Conservation (phyloP, 2,888 invertebrate species). For the Shargacucullia verbasci region DNA sequence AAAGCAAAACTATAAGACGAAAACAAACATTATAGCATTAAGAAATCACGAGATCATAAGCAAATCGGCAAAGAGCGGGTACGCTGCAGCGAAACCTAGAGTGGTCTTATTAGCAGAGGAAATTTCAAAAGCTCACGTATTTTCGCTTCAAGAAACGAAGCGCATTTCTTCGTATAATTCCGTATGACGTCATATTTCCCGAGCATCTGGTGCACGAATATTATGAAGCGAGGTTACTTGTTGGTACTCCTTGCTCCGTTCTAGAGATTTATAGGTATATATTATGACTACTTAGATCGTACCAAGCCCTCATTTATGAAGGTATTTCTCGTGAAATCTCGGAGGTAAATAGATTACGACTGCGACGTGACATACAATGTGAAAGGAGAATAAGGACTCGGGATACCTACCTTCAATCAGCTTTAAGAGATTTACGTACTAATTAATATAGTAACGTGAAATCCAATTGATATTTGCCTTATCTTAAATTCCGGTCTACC, state of each 20-base stretch:
- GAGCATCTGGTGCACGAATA: conserved; percentile 10
- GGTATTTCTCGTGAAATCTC: background rate
- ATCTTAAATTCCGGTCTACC: no score
- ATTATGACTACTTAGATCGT: background rate
- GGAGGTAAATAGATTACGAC: background rate
- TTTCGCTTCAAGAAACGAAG: conserved; percentile 29
- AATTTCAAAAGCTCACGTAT: conserved; percentile 26
- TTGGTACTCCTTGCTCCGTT: background rate
- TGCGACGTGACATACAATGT: no score
- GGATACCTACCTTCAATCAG: no score
- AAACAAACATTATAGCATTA: conserved; percentile 6
- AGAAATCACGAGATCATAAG: conserved; percentile 17
- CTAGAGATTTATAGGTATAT: no score
- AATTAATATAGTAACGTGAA: no score
- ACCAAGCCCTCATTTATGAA: background rate
- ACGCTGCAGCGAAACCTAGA: conserved; percentile 22
- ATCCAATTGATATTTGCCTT: no score
- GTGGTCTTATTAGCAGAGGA: conserved; percentile 31
- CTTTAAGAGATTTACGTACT: no score
- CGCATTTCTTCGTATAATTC: conserved; percentile 19
- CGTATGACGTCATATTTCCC: conserved; percentile 21
- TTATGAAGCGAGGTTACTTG: background rate
- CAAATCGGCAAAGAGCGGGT: conserved; percentile 22
- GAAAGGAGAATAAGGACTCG: no score
- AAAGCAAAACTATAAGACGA: background rate